Conservation (phyloP, 2,888 invertebrate genomes). For the Saturnia pavonia region DNA sequence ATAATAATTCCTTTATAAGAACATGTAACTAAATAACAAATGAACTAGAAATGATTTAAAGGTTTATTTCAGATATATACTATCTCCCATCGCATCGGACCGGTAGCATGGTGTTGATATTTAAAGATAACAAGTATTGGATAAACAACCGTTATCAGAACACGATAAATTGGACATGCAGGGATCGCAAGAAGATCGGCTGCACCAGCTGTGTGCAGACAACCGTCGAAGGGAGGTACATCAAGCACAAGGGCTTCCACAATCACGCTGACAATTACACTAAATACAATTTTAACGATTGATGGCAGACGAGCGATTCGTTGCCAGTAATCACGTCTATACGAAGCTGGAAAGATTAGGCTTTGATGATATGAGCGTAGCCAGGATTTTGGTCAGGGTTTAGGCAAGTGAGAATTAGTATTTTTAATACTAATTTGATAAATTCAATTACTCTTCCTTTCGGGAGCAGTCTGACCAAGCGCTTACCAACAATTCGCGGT, state of each 20-base stretch:
- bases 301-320: constrained; percentile 37
- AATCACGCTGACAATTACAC: constrained; percentile 76
- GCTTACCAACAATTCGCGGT: too few species aligned
- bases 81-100: constrained; percentile 76
- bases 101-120: constrained; percentile 76
- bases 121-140: constrained; percentile 77
- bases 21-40: neutral
- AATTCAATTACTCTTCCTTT: too few species aligned
- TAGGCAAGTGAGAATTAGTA: too few species aligned
- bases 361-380: neutral
- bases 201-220: constrained; percentile 76
- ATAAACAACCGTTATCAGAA: constrained; percentile 77
- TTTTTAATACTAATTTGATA: too few species aligned
- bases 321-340: constrained; percentile 7
- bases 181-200: constrained; percentile 69
- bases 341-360: constrained; percentile 4
- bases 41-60: constrained; percentile 36
- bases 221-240: constrained; percentile 68
- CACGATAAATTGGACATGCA: constrained; percentile 77
- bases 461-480: too few species aligned
- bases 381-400: too few species aligned
- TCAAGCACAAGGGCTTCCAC: constrained; percentile 73
- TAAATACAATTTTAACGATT: constrained; percentile 76
- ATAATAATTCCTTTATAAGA: neutral
- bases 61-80: constrained; percentile 66